These are phyloP conservation scores for Synergus itoensis DNA, from an alignment of 2,888 invertebrate species.

Conservation along the genomic window DNA sequence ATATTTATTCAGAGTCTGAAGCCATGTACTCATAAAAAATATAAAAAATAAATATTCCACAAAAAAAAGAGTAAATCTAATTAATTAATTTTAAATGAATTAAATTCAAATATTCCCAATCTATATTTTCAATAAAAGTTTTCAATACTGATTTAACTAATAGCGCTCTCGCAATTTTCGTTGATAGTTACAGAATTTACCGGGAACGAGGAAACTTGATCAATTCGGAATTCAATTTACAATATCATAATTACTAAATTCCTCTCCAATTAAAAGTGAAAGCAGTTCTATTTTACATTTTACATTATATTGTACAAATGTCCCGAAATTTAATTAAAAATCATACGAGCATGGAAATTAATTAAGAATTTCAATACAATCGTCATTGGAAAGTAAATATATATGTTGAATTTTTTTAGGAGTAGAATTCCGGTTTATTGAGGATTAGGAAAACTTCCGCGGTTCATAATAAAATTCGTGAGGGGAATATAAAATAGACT, in stretches of 20 bases:
- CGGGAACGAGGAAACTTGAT: slow-evolving; percentile 13
- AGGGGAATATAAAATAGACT: slow-evolving; percentile 57
- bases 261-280: neutral
- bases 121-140: neutral
- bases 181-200: slow-evolving; percentile 13
- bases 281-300: neutral
- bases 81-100: neutral
- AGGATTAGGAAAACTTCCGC: slow-evolving; percentile 56
- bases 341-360: neutral
- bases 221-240: neutral
- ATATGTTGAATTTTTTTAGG: neutral
- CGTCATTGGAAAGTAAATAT: too few species aligned
- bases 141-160: slow-evolving; percentile 4
- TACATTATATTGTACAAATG: neutral
- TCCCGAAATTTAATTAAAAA: neutral
- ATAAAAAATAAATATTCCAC: too few species aligned
- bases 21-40: too few species aligned
- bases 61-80: too few species aligned
- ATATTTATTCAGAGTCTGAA: neutral
- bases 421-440: neutral
- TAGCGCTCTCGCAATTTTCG: neutral
- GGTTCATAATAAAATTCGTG: slow-evolving; percentile 62
- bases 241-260: slow-evolving; percentile 8
- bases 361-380: neutral
- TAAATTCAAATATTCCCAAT: slow-evolving; percentile 4